Percentiles rank a stretch among this genome's conserved stretches.
Evolutionary conservation across 2,113 vertebrate genomes (phyloP).

Genomic region (Pollachius pollachius): DNA sequence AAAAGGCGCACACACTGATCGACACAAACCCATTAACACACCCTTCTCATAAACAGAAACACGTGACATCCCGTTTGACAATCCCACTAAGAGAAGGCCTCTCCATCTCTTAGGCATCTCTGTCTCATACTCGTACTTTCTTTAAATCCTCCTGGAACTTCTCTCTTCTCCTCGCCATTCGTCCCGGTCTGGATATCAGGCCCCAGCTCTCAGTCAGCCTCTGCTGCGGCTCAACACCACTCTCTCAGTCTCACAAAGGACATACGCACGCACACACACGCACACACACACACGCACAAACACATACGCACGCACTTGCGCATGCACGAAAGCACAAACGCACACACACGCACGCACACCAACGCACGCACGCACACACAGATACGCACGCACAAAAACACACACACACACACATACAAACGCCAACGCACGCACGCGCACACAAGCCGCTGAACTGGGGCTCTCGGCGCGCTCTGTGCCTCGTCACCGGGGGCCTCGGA

Average conservation of each 20-base stretch:
- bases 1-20: constrained; percentile 5
- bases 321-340: neutral
- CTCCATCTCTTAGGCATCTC: too few species aligned
- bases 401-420: neutral
- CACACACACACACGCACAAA: neutral
- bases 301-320: neutral
- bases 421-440: constrained; percentile 32
- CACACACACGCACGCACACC: neutral
- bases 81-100: constrained; percentile 14
- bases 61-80: constrained; percentile 23
- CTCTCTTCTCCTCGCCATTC: constrained; percentile 40
- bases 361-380: neutral
- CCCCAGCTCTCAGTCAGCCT: constrained; percentile 36
- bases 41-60: too few species aligned
- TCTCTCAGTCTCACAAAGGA: constrained; percentile 2
- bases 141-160: too few species aligned
- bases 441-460: neutral
- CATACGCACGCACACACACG: neutral
- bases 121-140: constrained; percentile 4
- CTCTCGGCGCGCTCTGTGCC: constrained; percentile 30
- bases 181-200: constrained; percentile 28
- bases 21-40: constrained; percentile 37
- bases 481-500: constrained; percentile 42
- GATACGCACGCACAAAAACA: constrained; percentile 11
- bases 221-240: constrained; percentile 36